These are phyloP conservation scores for Diplodus puntazzo DNA, from an alignment of 2,797 vertebrate species.

Conservation along the genomic window DNA sequence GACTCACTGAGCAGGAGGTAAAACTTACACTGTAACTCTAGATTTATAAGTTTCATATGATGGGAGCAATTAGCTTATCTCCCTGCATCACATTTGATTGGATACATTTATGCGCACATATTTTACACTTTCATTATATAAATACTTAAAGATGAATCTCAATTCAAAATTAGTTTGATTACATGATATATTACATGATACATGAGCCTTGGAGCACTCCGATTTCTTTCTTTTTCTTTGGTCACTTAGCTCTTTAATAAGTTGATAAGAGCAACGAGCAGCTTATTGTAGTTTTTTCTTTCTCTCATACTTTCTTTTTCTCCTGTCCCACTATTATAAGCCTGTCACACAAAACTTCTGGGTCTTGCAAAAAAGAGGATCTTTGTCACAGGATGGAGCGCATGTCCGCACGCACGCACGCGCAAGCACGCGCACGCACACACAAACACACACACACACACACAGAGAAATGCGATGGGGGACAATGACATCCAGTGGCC, in stretches of 20 bases:
- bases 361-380: slow-evolving; percentile 49
- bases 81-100: background rate
- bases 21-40: background rate
- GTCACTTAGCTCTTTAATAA: slow-evolving; percentile 4
- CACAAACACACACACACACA: slow-evolving; percentile 40
- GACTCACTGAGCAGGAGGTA: background rate
- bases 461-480: slow-evolving; percentile 50
- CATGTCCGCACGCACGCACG: slow-evolving; percentile 21
- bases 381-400: slow-evolving; percentile 55
- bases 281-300: background rate
- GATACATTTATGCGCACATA: background rate
- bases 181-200: slow-evolving; percentile 22
- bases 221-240: background rate
- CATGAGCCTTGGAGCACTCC: background rate
- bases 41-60: background rate
- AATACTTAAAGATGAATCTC: background rate
- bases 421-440: slow-evolving; percentile 43
- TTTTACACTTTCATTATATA: background rate
- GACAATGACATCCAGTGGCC: slow-evolving; percentile 73
- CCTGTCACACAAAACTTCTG: slow-evolving; percentile 65
- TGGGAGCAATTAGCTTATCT: background rate
- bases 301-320: slow-evolving; percentile 22
- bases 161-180: slow-evolving; percentile 22
- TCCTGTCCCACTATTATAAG: slow-evolving; percentile 51
- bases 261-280: slow-evolving; percentile 27